Percentiles rank a stretch among this genome's conserved stretches.
phyloP scores from a whole-genome alignment of 1,140 invertebrate species.

The Marisa cornuarietis region DNA sequence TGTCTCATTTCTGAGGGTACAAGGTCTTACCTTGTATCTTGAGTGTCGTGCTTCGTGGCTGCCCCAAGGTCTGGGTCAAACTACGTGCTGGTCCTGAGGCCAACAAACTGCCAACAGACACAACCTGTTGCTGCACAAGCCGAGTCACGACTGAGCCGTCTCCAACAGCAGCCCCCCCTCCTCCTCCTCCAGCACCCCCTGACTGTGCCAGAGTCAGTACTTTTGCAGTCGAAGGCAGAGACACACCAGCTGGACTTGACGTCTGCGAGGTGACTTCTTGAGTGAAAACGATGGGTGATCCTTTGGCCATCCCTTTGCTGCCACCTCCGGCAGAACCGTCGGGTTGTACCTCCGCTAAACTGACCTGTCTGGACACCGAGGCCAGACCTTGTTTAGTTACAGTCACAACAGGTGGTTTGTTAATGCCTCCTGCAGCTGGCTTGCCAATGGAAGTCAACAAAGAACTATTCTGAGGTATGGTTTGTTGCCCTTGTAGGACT shows the following conservation, averaged over 20 bases:
- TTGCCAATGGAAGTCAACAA: slow-evolving; percentile 11
- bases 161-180: slow-evolving; percentile 11
- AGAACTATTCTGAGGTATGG: background rate
- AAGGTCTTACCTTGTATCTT: slow-evolving; percentile 50
- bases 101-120: slow-evolving; percentile 58
- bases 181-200: slow-evolving; percentile 6
- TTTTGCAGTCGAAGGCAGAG: slow-evolving; percentile 8
- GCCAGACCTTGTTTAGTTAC: slow-evolving; percentile 21
- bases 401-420: slow-evolving; percentile 16
- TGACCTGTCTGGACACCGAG: background rate
- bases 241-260: slow-evolving; percentile 15
- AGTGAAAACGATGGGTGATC: slow-evolving; percentile 28
- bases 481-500: background rate
- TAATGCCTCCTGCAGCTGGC: background rate
- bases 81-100: slow-evolving; percentile 18
- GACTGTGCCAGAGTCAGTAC: slow-evolving; percentile 17
- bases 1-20: background rate
- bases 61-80: slow-evolving; percentile 35
- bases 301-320: slow-evolving; percentile 13
- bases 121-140: slow-evolving; percentile 57
- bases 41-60: slow-evolving; percentile 44
- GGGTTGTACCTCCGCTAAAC: background rate
- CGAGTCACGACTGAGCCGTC: slow-evolving; percentile 54
- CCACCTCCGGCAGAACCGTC: background rate
- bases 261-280: slow-evolving; percentile 26